These are phyloP conservation scores for Nannospalax galili DNA, from an alignment of 2,113 vertebrate genomes.

Conservation along the genomic window DNA sequence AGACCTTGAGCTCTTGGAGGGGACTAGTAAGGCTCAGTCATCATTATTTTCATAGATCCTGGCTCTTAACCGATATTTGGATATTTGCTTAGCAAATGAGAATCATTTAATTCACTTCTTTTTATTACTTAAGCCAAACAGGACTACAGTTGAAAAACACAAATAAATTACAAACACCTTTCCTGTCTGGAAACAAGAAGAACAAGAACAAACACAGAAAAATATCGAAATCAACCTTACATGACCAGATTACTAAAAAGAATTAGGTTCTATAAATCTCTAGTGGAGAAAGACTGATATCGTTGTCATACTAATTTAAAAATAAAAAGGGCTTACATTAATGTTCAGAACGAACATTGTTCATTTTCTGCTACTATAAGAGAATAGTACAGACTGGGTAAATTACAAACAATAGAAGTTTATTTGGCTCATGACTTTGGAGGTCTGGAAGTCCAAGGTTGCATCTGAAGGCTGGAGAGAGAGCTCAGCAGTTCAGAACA, in stretches of 20 bases:
- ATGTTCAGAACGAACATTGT: conserved; percentile 18
- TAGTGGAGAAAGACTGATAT: background rate
- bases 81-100: conserved; percentile 31
- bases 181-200: background rate
- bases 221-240: background rate
- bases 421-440: background rate
- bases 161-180: conserved; percentile 35
- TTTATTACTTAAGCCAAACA: conserved; percentile 13
- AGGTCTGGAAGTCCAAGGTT: background rate
- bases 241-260: too few species aligned
- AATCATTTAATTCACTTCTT: background rate
- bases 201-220: conserved; percentile 28
- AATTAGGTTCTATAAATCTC: too few species aligned
- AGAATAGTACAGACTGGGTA: background rate
- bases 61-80: conserved; percentile 11
- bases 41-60: background rate
- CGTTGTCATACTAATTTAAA: background rate
- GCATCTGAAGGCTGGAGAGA: too few species aligned
- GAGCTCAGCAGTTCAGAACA: too few species aligned
- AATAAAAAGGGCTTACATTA: conserved; percentile 33
- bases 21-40: background rate
- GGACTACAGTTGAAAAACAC: conserved; percentile 32
- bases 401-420: background rate
- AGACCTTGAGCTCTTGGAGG: background rate
- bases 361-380: background rate